Evolutionary conservation across 2,113 vertebrate genomes (phyloP).

Genomic region (Clarias batrachus): DNA sequence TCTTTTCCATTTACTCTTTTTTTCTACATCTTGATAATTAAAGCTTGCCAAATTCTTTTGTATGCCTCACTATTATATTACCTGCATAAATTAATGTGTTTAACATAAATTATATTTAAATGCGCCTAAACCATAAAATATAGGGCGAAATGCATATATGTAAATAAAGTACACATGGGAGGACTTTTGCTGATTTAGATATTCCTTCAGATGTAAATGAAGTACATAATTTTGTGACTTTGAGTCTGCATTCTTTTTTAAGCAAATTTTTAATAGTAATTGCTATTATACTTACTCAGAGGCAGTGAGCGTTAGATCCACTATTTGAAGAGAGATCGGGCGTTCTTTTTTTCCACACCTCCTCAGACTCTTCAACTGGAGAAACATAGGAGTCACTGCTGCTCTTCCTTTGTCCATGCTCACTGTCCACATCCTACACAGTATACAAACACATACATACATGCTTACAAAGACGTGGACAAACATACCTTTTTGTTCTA

Average conservation of each 20-base stretch:
- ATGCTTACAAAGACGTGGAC: background rate
- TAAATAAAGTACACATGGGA: background rate
- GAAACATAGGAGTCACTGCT: slow-evolving; percentile 44
- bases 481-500: background rate
- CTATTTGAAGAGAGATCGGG: slow-evolving; percentile 60
- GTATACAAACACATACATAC: slow-evolving; percentile 31
- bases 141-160: background rate
- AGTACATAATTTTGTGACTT: background rate
- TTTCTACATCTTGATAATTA: background rate
- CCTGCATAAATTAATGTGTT: background rate
- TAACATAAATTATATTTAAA: background rate
- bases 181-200: background rate
- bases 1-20: background rate
- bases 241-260: background rate
- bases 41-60: background rate
- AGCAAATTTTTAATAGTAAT: background rate
- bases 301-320: slow-evolving; percentile 7
- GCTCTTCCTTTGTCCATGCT: slow-evolving; percentile 38
- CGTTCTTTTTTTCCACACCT: slow-evolving; percentile 49
- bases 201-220: background rate
- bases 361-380: slow-evolving; percentile 23
- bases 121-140: background rate
- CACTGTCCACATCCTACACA: slow-evolving; percentile 59
- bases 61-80: background rate
- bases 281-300: background rate